Evolutionary conservation across 2,797 vertebrate species (phyloP).

Genomic region (Sorex maritimensis): DNA sequence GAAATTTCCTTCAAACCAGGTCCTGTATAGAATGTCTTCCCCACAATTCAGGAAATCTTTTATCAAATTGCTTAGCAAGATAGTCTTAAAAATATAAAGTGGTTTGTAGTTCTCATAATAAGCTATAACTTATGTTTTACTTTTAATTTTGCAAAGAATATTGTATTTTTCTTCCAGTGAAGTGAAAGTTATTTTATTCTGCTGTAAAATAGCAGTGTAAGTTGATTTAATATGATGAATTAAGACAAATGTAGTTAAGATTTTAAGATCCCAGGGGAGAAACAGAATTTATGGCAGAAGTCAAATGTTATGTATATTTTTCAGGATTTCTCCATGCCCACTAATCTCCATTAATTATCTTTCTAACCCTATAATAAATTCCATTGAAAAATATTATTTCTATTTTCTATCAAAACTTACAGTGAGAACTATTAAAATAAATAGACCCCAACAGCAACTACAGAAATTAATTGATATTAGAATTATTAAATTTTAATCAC

Average conservation of each 20-base stretch:
- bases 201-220: no score
- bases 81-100: not conserved
- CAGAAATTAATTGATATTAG: constrained; percentile 3
- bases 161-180: not conserved
- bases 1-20: not conserved
- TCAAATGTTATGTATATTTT: not conserved
- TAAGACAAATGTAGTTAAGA: no score
- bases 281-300: not conserved
- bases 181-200: no score
- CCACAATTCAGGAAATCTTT: not conserved
- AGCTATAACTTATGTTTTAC: not conserved
- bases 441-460: not conserved
- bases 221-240: no score
- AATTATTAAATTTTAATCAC: constrained; percentile 4
- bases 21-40: no score
- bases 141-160: not conserved
- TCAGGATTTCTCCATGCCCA: not conserved
- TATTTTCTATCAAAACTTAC: constrained; percentile 2
- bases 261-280: not conserved
- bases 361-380: constrained; percentile 23
- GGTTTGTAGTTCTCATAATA: not conserved
- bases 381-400: not conserved
- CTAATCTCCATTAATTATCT: not conserved
- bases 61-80: not conserved
- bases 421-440: constrained; percentile 15